These are phyloP conservation scores for Sinocyclocheilus anophthalmus DNA, from an alignment of 2,113 vertebrate species.

Conservation along the genomic window DNA sequence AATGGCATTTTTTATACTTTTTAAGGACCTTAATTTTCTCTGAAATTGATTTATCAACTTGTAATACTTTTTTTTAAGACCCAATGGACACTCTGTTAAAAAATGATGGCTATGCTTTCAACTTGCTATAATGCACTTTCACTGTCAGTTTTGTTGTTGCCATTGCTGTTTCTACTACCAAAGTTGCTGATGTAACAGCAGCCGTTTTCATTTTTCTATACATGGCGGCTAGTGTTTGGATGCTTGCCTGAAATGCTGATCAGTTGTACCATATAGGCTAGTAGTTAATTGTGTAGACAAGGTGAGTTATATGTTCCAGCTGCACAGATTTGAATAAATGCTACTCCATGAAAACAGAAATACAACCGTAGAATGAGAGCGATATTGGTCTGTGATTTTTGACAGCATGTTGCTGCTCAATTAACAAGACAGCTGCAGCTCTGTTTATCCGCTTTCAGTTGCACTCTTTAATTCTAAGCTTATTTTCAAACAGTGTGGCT, in stretches of 20 bases:
- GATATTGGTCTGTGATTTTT: slow-evolving; percentile 67
- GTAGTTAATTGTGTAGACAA: slow-evolving; percentile 42
- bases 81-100: not conserved
- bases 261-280: slow-evolving; percentile 19
- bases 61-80: too few relatives aligned
- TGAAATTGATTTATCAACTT: too few relatives aligned
- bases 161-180: not conserved
- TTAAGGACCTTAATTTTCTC: too few relatives aligned
- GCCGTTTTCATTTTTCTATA: not conserved
- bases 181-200: too few relatives aligned
- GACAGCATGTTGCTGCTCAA: slow-evolving; percentile 69
- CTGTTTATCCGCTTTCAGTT: slow-evolving; percentile 66
- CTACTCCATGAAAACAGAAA: slow-evolving; percentile 58
- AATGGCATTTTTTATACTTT: too few relatives aligned
- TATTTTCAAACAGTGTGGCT: slow-evolving; percentile 64
- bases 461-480: slow-evolving; percentile 64
- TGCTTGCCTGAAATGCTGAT: slow-evolving; percentile 27
- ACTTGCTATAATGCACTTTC: not conserved
- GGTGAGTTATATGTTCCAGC: slow-evolving; percentile 52
- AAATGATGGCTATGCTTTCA: not conserved
- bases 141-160: not conserved
- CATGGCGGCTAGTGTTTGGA: not conserved
- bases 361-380: slow-evolving; percentile 15
- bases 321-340: slow-evolving; percentile 58
- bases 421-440: slow-evolving; percentile 82